phyloP scores from a whole-genome alignment of 2,113 vertebrate genomes.

The Scopus umbretta region DNA sequence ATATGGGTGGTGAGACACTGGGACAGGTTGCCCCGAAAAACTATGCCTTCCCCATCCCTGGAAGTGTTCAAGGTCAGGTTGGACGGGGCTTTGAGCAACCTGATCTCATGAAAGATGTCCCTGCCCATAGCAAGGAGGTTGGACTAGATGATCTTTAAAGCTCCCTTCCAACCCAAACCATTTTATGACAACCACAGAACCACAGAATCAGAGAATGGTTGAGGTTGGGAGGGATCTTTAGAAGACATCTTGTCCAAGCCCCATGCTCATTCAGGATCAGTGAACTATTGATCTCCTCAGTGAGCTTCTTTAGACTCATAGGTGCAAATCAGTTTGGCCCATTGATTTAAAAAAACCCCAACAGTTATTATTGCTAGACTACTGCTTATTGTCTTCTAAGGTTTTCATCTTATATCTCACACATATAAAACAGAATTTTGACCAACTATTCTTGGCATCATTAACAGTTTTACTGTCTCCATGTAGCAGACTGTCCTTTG shows the following conservation, averaged over 20 bases:
- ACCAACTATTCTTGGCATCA: background rate
- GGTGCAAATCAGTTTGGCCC: background rate
- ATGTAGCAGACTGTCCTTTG: background rate
- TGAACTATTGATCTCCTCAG: background rate
- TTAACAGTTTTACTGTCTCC: background rate
- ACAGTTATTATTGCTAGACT: background rate
- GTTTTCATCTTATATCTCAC: background rate
- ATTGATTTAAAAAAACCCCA: background rate
- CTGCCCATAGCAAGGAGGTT: background rate
- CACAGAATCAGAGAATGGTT: background rate
- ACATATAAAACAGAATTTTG: background rate
- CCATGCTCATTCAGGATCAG: background rate
- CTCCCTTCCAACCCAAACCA: background rate
- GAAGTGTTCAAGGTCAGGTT: background rate
- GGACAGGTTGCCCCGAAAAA: background rate
- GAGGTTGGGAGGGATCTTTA: background rate
- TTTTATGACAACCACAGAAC: background rate
- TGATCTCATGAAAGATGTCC: background rate
- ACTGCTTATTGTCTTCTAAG: background rate
- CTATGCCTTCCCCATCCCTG: background rate
- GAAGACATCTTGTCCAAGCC: background rate
- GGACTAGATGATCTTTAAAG: background rate
- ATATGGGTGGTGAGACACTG: background rate
- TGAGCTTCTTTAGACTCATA: background rate
- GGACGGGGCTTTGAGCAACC: background rate